phyloP scores from a whole-genome alignment of 2,888 invertebrate genomes.

The Gari tellinella region DNA sequence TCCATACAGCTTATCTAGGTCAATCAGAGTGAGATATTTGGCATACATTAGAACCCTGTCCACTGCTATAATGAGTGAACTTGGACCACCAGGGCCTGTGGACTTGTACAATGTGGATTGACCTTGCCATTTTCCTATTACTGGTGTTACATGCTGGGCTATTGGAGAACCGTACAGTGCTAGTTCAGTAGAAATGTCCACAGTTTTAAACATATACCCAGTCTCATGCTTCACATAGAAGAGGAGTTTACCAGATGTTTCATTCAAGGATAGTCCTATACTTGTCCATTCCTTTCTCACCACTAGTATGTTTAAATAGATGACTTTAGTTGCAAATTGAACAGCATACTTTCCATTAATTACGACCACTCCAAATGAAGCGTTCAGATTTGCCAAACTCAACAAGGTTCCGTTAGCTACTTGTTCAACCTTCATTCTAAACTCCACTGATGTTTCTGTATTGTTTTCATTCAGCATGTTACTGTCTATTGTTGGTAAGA shows the following conservation, averaged over 20 bases:
- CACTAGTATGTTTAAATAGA: constrained; percentile 52
- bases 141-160: constrained; percentile 7
- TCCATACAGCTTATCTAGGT: no score
- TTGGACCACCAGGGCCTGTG: constrained; percentile 2
- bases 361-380: constrained; percentile 43
- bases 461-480: constrained; percentile 21
- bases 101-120: constrained; percentile 10
- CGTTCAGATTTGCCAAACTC: constrained; percentile 31
- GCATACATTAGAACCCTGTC: constrained; percentile 35
- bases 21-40: neutral
- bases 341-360: constrained; percentile 36
- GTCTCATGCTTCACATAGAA: constrained; percentile 40
- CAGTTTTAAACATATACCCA: constrained; percentile 25
- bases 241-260: constrained; percentile 22
- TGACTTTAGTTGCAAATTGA: constrained; percentile 35
- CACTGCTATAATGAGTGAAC: constrained; percentile 8
- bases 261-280: constrained; percentile 46
- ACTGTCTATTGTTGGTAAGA: constrained; percentile 33
- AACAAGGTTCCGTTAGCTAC: constrained; percentile 34
- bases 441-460: constrained; percentile 33
- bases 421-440: constrained; percentile 36
- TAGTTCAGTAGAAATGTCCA: constrained; percentile 31
- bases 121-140: constrained; percentile 52
- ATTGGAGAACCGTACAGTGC: constrained; percentile 30
- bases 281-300: constrained; percentile 62